phyloP scores from a whole-genome alignment of 1,140 invertebrate genomes.

The Adelges cooleyi region DNA sequence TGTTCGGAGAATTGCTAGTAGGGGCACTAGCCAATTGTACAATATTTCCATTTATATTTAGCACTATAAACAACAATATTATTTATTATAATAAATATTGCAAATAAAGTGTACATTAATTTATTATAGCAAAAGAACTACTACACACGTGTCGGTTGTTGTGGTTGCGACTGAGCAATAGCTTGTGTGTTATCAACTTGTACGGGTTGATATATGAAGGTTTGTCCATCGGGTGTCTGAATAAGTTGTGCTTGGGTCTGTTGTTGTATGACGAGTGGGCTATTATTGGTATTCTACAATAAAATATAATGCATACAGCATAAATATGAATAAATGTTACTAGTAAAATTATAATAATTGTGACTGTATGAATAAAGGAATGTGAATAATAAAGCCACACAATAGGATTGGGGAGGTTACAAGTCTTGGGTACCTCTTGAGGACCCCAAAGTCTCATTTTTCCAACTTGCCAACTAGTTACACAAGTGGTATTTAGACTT shows the following conservation, averaged over 20 bases:
- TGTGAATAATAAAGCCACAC: no score
- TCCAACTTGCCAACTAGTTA: no score
- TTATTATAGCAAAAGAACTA: not conserved
- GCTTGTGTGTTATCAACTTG: conserved; percentile 49
- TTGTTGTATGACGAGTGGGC: conserved; percentile 47
- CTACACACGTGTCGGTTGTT: conserved; percentile 46
- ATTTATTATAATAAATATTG: no score
- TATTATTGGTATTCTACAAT: conserved; percentile 35
- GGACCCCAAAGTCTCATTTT: no score
- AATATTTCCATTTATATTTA: conserved; percentile 60
- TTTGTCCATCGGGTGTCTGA: conserved; percentile 86
- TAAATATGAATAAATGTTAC: not conserved
- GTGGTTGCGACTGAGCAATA: conserved; percentile 43
- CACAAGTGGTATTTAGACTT: no score
- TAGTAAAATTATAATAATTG: no score
- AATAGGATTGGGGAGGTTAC: no score
- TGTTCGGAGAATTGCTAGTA: conserved; percentile 36
- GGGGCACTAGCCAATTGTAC: conserved; percentile 47
- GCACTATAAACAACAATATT: conserved; percentile 44
- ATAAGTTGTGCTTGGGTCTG: conserved; percentile 62
- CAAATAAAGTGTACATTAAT: no score
- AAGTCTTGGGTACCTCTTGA: no score
- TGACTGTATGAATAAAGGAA: no score
- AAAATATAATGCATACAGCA: conserved; percentile 21
- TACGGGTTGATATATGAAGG: conserved; percentile 72